These are phyloP conservation scores for Rhagium mordax DNA, from an alignment of 2,888 invertebrate genomes.

Conservation along the genomic window DNA sequence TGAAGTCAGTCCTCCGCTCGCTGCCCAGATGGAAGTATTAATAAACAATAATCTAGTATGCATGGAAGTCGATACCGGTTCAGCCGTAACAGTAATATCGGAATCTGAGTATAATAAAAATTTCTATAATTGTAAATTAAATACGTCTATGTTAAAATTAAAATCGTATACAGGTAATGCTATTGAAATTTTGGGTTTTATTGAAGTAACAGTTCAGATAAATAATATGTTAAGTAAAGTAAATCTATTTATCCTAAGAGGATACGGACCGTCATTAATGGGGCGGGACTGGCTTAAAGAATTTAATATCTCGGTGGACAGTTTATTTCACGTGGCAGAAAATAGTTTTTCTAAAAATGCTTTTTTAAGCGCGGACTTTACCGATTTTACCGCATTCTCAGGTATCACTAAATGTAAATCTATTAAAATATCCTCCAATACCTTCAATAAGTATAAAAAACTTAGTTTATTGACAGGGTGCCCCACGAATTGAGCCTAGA, in stretches of 20 bases:
- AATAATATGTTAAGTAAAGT: background rate
- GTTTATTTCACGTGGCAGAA: too few species aligned
- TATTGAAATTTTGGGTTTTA: constrained; percentile 2
- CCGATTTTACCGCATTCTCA: too few species aligned
- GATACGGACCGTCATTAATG: background rate
- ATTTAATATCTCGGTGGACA: background rate
- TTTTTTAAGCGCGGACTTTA: constrained; percentile 7
- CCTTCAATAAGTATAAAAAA: too few species aligned
- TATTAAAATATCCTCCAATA: too few species aligned
- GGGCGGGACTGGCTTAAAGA: background rate
- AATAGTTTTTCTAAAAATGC: too few species aligned
- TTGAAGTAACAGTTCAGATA: constrained; percentile 5
- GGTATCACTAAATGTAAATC: too few species aligned
- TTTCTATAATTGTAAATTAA: constrained; percentile 2
- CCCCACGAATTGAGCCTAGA: too few species aligned
- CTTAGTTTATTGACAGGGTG: too few species aligned
- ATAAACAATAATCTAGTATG: background rate
- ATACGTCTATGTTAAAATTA: background rate
- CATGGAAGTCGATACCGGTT: constrained; percentile 8
- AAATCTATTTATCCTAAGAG: background rate
- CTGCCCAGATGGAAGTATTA: too few species aligned
- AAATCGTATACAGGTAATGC: constrained; percentile 12
- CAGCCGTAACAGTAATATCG: constrained; percentile 2
- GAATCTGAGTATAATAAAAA: constrained; percentile 1
- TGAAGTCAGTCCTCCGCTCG: too few species aligned